These are phyloP conservation scores for Cephus cinctus DNA, from an alignment of 1,140 invertebrate genomes.

Conservation along the genomic window DNA sequence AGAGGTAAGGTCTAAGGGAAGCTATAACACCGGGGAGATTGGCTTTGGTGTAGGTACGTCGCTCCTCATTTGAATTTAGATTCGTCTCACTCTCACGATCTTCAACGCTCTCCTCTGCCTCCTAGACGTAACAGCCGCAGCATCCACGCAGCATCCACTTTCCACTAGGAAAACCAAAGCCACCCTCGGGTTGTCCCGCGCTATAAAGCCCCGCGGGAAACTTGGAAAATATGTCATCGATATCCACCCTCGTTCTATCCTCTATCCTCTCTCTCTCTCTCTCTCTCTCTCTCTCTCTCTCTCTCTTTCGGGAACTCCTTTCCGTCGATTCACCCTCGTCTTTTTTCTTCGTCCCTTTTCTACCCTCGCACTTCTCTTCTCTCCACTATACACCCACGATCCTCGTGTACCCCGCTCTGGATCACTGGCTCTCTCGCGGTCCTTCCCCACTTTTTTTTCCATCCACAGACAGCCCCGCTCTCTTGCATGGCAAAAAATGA, in stretches of 20 bases:
- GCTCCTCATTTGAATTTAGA: constrained; percentile 50
- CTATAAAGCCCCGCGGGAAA: not conserved
- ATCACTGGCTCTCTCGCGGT: too few species aligned
- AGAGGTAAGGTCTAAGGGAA: constrained; percentile 6
- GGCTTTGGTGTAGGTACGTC: constrained; percentile 32
- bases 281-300: not conserved
- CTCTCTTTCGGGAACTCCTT: not conserved
- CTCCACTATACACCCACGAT: too few species aligned
- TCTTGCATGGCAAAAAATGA: too few species aligned
- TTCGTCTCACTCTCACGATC: constrained; percentile 29
- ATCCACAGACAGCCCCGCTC: too few species aligned
- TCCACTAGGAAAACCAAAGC: not conserved
- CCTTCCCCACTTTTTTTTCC: too few species aligned
- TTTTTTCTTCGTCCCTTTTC: not conserved
- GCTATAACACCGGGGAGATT: constrained; percentile 39
- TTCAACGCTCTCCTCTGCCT: not conserved
- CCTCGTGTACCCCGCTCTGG: too few species aligned
- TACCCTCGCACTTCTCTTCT: not conserved
- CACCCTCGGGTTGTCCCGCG: not conserved
- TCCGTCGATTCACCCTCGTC: not conserved
- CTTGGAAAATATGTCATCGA: constrained; percentile 1
- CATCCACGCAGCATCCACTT: not conserved
- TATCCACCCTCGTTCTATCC: not conserved
- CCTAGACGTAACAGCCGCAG: not conserved
- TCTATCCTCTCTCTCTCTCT: not conserved